Base-by-base conservation (phyloP, 2,113 vertebrate species). In the Origma solitaria region DNA sequence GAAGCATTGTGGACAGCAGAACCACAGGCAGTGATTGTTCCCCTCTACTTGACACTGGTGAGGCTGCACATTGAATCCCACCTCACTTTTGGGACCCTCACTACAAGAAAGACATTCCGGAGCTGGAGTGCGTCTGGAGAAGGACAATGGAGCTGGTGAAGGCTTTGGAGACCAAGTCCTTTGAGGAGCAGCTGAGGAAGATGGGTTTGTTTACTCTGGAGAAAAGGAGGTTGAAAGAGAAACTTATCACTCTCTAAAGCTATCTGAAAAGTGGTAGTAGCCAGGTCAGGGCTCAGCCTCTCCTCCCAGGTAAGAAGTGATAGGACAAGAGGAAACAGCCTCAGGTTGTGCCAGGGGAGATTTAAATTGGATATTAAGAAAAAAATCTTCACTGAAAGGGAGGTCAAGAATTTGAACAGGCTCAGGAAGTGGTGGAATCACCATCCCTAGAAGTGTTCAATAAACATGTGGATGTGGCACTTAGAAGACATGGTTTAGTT, bases 31-130 rank as follows among this genome's bases (percentile, higher is more conserved):
- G 20, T 6, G 65, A 22, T 31, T 17, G 3, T 31, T 25, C 47
- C 35, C 35, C 49, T 64, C 57, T 56, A 7, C 21, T 24, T 25
- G 15, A 20, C 40, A 49, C 57, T 71, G 40, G 10, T 18, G 24
- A 62, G 10, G 20, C 11, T 4, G 0, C 30, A 49, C 1, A 0
- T 13, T 24, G 15, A 28, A 47, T n/a, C 13, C n/a, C 24, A 38
- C 20, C 24, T 62, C 23, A 25, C 19, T 62, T 87, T 71, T 79
- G 49, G 30, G 35, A 8, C 14, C 24, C 47, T 49, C 30, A 35
- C 16, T 6, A 20, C 57, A 70, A 21, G 18, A 62, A 70, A 16
- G 40, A 18, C 24, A 22, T 35, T 1, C 1, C 25, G 13, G 24
- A 17, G 6, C 13, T 70, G 40, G 40, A 71, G 7, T 11, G 2